Conservation (phyloP, 2,888 invertebrate genomes). For the Cosmorhoe ocellata region DNA sequence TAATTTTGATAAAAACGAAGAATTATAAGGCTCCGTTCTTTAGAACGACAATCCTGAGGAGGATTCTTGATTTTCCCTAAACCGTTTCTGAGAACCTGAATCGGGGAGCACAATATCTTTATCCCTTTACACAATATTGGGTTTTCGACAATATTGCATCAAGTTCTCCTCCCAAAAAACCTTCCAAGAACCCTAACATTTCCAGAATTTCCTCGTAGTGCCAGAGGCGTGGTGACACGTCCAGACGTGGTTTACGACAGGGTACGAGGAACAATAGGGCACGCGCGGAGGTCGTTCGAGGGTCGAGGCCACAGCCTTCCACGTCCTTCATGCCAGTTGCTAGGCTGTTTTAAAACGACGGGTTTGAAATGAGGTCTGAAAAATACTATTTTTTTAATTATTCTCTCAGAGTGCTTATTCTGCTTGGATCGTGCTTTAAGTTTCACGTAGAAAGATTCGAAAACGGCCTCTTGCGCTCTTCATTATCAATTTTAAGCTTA, state of each 20-base stretch:
- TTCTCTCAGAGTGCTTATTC: constrained; percentile 4
- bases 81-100: neutral
- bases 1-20: too few relatives aligned
- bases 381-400: constrained; percentile 19
- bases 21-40: too few relatives aligned
- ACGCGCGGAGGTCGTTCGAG: constrained; percentile 67
- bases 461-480: constrained; percentile 19
- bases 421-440: neutral
- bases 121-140: neutral
- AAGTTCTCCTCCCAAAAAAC: constrained; percentile 15
- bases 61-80: neutral
- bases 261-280: constrained; percentile 62
- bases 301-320: constrained; percentile 72
- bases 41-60: neutral
- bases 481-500: constrained; percentile 5
- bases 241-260: constrained; percentile 48
- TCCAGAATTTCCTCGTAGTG: constrained; percentile 31
- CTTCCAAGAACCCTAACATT: constrained; percentile 17
- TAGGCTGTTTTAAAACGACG: constrained; percentile 34
- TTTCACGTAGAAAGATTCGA: constrained; percentile 7
- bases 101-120: neutral
- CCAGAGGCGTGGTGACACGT: constrained; percentile 29
- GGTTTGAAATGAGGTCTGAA: constrained; percentile 25
- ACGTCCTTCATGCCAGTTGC: constrained; percentile 58
- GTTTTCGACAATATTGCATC: constrained; percentile 11